A percentile compares a stretch with the other conserved stretches of the same genome.
Evolutionary conservation across 2,888 invertebrate species (phyloP).

Genomic region (Cyrtodaria siliqua): DNA sequence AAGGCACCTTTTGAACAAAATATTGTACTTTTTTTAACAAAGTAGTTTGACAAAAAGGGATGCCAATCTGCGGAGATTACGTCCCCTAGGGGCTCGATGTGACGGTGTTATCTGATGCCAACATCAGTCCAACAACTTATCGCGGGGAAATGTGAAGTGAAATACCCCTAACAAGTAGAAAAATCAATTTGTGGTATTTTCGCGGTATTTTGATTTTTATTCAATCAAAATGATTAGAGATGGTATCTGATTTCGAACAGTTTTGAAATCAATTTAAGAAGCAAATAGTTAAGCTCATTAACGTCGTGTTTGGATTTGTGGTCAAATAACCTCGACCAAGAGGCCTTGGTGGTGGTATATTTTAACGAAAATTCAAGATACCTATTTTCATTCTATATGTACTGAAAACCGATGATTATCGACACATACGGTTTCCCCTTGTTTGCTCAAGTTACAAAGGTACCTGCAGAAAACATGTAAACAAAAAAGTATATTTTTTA

Average conservation of each 20-base stretch:
- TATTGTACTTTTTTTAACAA: not conserved
- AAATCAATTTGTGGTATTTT: slow-evolving; percentile 1
- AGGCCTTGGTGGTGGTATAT: not conserved
- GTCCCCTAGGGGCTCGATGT: slow-evolving; percentile 32
- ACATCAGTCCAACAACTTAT: not conserved
- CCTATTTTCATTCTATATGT: too few relatives aligned
- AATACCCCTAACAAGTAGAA: too few relatives aligned
- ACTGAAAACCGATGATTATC: too few relatives aligned
- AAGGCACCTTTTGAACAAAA: not conserved
- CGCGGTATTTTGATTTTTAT: not conserved
- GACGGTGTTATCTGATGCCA: not conserved
- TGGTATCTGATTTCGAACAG: slow-evolving; percentile 1
- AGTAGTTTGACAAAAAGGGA: slow-evolving; percentile 11
- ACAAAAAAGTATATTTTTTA: too few relatives aligned
- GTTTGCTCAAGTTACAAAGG: too few relatives aligned
- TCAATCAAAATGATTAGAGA: not conserved
- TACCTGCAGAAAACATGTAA: too few relatives aligned
- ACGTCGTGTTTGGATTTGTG: not conserved
- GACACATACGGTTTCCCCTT: too few relatives aligned
- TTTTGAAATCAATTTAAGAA: slow-evolving; percentile 3
- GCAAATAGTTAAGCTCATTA: not conserved
- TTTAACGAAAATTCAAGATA: too few relatives aligned
- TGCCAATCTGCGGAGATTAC: slow-evolving; percentile 26
- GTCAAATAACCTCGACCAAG: not conserved
- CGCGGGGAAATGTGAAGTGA: not conserved